A percentile compares a stretch with the other conserved stretches of the same genome.
Conservation (phyloP, 2,113 vertebrate species). For the Sciurus niger region DNA sequence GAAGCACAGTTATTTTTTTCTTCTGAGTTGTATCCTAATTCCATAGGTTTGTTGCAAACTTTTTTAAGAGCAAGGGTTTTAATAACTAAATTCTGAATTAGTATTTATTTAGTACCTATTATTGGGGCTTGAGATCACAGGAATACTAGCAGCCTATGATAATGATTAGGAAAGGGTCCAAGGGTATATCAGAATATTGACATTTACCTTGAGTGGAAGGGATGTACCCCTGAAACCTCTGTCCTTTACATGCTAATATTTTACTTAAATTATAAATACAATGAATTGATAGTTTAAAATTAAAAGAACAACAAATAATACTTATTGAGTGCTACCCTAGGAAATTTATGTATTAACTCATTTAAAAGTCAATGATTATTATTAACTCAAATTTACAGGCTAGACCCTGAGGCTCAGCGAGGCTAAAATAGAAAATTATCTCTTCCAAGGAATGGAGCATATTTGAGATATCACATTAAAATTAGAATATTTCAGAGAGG, state of each 20-base stretch:
- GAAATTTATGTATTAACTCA: constrained; percentile 22
- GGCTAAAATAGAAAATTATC: constrained; percentile 53
- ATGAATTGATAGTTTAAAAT: constrained; percentile 50
- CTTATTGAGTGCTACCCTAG: not conserved
- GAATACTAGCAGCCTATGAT: not conserved
- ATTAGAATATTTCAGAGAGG: constrained; percentile 48
- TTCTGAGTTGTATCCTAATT: not conserved
- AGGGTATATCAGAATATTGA: not conserved
- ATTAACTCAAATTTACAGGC: constrained; percentile 41
- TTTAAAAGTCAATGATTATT: constrained; percentile 69
- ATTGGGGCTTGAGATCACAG: not conserved
- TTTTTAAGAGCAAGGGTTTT: not conserved
- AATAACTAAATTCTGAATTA: not conserved
- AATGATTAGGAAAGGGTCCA: not conserved
- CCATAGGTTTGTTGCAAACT: not conserved
- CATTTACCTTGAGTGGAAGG: not conserved
- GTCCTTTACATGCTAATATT: not conserved
- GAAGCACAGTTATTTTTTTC: not conserved
- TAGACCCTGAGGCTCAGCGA: constrained; percentile 21
- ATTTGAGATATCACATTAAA: not conserved
- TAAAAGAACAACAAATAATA: constrained; percentile 45
- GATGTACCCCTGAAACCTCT: not conserved
- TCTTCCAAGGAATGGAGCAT: not conserved
- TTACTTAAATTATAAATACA: constrained; percentile 50
- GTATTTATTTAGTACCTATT: constrained; percentile 8